Base-by-base conservation (phyloP, 1,140 invertebrate species). In the Neodiprion pinetum region DNA sequence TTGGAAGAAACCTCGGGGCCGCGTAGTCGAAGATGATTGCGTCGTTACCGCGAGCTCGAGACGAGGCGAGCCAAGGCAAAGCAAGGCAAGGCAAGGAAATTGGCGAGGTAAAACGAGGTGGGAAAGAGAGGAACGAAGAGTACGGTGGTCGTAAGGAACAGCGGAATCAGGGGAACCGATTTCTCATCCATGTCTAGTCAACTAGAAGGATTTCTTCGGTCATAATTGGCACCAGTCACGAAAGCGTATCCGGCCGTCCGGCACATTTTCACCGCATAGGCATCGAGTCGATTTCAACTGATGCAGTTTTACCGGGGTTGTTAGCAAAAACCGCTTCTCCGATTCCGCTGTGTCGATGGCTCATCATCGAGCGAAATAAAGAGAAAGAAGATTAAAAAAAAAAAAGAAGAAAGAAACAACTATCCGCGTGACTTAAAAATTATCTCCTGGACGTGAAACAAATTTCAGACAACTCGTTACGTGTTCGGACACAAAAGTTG, bases 191-290 rank as follows among this genome's bases (percentile, higher is more conserved):
- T 61, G 53, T 61, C 53, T 61, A 61, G 11, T 61, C 53, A 61
- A 61, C 53, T 61, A 61, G 11, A 61, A 61, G n/a, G 53, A 61
- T 61, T 61, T 61, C 53, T 61, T 61, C 53, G 53, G 5, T 17
- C 53, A 61, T 61, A 61, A 61, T 61, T 61, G 53, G 53, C 53
- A 61, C 53, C 53, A 17, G 53, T 61, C 53, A 61, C n/a, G 53
- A 61, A 61, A 61, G 53, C 53, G 53, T 61, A 17, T 61, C 53
- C 53, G 9, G 11, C 11, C 53, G 53, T 61, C 9, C n/a, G 53
- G 53, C 53, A 61, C 53, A 61, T 61, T 61, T 61, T 61, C 53
- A 61, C 53, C 53, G 28, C 28, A 61, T 61, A 61, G 53, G n/a
- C 11, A 40, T 40, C 28, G 28, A 40, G 28, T 40, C 28, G 28